phyloP scores from a whole-genome alignment of 2,888 invertebrate genomes.

The Nemotelus nigrinus region DNA sequence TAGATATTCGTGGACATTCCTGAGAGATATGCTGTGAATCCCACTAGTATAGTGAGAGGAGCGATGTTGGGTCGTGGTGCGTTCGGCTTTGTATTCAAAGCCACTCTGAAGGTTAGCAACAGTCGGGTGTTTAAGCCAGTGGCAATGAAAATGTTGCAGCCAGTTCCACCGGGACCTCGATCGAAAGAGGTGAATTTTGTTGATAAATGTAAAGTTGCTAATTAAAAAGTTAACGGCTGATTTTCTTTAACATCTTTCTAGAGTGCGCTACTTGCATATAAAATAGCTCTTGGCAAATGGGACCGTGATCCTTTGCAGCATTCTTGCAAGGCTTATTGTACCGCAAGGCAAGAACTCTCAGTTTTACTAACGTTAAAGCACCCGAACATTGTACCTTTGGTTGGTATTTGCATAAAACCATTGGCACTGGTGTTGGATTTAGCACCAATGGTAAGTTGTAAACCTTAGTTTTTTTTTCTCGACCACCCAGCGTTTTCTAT shows the following conservation, averaged over 20 bases:
- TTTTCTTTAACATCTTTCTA: slow-evolving; percentile 46
- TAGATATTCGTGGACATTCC: slow-evolving; percentile 89
- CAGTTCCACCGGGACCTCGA: slow-evolving; percentile 80
- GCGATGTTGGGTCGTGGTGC: slow-evolving; percentile 92
- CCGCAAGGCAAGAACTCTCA: slow-evolving; percentile 92
- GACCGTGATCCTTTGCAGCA: slow-evolving; percentile 91
- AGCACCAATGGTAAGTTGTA: slow-evolving; percentile 73
- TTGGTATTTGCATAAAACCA: slow-evolving; percentile 90
- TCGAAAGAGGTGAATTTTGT: slow-evolving; percentile 60
- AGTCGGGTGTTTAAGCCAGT: slow-evolving; percentile 73
- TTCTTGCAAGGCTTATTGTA: slow-evolving; percentile 96
- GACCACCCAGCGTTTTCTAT: neutral
- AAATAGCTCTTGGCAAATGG: slow-evolving; percentile 88
- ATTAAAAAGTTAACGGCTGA: neutral
- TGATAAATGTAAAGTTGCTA: neutral
- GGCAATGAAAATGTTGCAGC: slow-evolving; percentile 96
- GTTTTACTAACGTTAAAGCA: slow-evolving; percentile 87
- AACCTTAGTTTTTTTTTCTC: neutral
- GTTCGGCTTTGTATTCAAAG: slow-evolving; percentile 95
- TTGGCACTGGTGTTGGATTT: slow-evolving; percentile 87
- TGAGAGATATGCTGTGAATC: slow-evolving; percentile 80
- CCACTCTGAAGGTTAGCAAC: slow-evolving; percentile 72
- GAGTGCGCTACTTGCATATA: slow-evolving; percentile 64
- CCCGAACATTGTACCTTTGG: slow-evolving; percentile 89
- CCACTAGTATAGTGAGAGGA: slow-evolving; percentile 82